Percentiles rank a stretch among this genome's conserved stretches.
Evolutionary conservation across 2,888 invertebrate species (phyloP).

Genomic region (Cyclophora punctaria): DNA sequence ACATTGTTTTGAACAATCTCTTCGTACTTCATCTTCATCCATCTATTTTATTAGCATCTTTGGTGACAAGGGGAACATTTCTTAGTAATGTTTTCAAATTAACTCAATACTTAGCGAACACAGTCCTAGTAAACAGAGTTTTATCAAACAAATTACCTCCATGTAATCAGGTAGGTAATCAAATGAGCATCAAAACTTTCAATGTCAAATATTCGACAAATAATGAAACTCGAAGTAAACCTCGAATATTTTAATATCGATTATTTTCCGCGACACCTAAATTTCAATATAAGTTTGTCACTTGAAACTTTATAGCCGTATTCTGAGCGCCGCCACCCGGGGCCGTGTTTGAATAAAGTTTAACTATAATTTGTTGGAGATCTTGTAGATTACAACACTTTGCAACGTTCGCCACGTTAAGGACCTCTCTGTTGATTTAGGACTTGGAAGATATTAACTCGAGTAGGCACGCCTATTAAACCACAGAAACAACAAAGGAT

Average conservation of each 20-base stretch:
- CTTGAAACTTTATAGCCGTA: conserved; percentile 9
- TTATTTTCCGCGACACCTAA: neutral
- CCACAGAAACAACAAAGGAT: neutral
- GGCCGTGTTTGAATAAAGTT: conserved; percentile 56
- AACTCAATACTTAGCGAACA: too few species aligned
- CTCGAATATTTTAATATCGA: too few species aligned
- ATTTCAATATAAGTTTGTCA: conserved; percentile 10
- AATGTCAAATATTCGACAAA: too few species aligned
- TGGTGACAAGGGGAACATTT: too few species aligned
- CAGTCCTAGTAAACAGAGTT: too few species aligned
- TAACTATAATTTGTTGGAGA: conserved; percentile 63
- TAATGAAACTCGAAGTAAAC: neutral
- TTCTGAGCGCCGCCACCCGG: conserved; percentile 30
- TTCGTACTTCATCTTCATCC: too few species aligned
- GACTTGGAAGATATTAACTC: conserved; percentile 54
- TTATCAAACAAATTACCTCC: too few species aligned
- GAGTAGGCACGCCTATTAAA: conserved; percentile 22
- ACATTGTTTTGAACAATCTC: too few species aligned
- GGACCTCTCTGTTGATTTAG: conserved; percentile 61
- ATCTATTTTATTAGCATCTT: too few species aligned
- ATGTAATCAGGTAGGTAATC: too few species aligned
- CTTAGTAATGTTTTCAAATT: too few species aligned
- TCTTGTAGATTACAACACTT: conserved; percentile 64
- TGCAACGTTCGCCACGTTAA: conserved; percentile 40
- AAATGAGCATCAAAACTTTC: too few species aligned